Base-by-base conservation (phyloP, 2,797 vertebrate species). In the Poecile montanus region DNA sequence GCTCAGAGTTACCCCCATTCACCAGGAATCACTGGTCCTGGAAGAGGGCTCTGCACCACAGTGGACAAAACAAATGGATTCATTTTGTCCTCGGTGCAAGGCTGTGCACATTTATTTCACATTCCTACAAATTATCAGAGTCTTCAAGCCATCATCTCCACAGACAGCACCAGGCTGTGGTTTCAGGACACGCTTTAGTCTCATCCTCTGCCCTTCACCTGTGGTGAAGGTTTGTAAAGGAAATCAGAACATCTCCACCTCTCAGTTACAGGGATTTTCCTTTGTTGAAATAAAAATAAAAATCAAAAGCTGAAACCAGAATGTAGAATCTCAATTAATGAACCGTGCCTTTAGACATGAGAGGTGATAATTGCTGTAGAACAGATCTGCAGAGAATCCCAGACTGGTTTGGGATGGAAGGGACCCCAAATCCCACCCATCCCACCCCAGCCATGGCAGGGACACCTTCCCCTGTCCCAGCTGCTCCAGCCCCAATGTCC, bases 361-460 rank as follows among this genome's bases (percentile, higher is more conserved):
- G 68, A n/a, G 58, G 47, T 15, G 54, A 20, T 34, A 11, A 58
- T 3, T 81, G 62, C 53, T 53, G 63, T 4, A 30, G 51, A 62
- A 11, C 23, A 38, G 60, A 34, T 18, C 56, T 45, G 42, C 72
- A 73, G 40, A 70, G 53, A 60, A 60, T 42, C 22, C 19, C 6
- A 1, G 53, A 1, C 1, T 2, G 2, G 5, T 36, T 17, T 72
- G 65, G 20, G n/a, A 1, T 7, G 38, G 20, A 1, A 58, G 0
- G 21, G 21, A 34, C 3, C n/a, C 0, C 0, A 77, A 65, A 77
- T 1, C 16, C 4, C n/a, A 0, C 0, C 51, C 25, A 21, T 10
- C 1, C 29, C 50, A 36, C 1, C 16, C 63, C 72, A 1, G 38
- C 71, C 78, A 13, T 22, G 72, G 38, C 72, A 76, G 65, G 58